A percentile compares a stretch with the other conserved stretches of the same genome.
These are phyloP conservation scores for Erebia aethiops DNA, from an alignment of 2,888 invertebrate genomes.

Conservation along the genomic window DNA sequence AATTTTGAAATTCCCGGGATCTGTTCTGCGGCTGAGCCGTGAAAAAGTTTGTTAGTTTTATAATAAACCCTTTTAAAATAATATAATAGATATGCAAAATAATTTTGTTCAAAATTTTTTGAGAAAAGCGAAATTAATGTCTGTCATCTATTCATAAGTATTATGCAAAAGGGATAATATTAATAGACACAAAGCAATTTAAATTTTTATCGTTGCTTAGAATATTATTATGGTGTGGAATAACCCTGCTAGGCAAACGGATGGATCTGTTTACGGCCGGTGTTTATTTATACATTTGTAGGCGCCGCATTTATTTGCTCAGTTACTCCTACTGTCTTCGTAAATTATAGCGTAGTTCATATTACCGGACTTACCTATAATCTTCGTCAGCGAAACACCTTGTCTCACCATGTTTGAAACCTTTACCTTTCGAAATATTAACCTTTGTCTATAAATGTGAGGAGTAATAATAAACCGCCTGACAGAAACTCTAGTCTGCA, in stretches of 20 bases:
- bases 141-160: too few species aligned
- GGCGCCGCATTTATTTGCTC: constrained; percentile 51
- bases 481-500: not conserved
- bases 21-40: too few species aligned
- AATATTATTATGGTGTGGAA: not conserved
- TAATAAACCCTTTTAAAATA: too few species aligned
- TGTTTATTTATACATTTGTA: constrained; percentile 72
- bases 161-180: too few species aligned
- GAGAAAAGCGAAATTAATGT: too few species aligned
- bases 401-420: constrained; percentile 11
- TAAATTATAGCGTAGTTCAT: constrained; percentile 6
- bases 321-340: constrained; percentile 42
- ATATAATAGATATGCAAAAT: too few species aligned
- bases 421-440: not conserved
- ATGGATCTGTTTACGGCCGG: constrained; percentile 48
- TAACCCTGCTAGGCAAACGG: constrained; percentile 33
- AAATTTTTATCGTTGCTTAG: too few species aligned
- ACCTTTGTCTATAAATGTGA: too few species aligned
- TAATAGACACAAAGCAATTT: too few species aligned
- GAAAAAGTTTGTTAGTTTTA: too few species aligned
- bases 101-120: too few species aligned
- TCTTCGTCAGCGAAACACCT: constrained; percentile 10
- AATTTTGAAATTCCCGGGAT: too few species aligned
- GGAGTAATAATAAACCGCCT: not conserved
- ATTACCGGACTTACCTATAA: constrained; percentile 10